These are phyloP conservation scores for Pachyrhynchus sulphureomaculatus DNA, from an alignment of 1,140 invertebrate genomes.

Conservation along the genomic window DNA sequence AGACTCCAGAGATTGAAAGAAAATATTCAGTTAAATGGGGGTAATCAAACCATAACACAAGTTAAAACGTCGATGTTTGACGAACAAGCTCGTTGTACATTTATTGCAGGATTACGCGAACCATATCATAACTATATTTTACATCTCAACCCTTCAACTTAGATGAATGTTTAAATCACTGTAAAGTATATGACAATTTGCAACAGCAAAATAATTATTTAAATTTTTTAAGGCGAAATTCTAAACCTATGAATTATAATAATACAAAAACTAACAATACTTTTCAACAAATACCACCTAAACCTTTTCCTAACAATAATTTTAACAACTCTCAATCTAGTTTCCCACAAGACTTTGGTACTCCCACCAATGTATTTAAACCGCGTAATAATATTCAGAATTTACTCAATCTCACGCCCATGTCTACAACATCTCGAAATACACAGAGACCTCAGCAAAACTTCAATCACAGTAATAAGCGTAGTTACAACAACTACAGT, in stretches of 20 bases:
- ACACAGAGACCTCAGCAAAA: neutral
- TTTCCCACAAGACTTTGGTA: too few species aligned
- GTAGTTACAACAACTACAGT: neutral
- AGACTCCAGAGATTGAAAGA: slow-evolving; percentile 5
- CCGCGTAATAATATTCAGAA: too few species aligned
- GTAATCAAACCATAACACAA: too few species aligned
- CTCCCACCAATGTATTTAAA: neutral
- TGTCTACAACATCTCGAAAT: slow-evolving; percentile 1
- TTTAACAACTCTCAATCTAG: neutral
- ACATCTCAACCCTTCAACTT: neutral
- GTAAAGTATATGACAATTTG: slow-evolving; percentile 9
- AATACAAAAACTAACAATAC: neutral
- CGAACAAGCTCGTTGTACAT: neutral
- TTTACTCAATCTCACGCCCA: neutral
- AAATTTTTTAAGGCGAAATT: slow-evolving; percentile 1
- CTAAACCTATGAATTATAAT: neutral
- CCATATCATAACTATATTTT: neutral
- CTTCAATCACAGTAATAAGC: neutral
- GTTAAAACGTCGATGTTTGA: too few species aligned
- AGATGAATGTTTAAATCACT: neutral
- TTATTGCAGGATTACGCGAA: neutral
- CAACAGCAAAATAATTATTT: slow-evolving; percentile 6
- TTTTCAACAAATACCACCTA: too few species aligned
- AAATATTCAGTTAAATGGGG: neutral
- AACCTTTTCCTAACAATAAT: neutral